Evolutionary conservation across 2,888 invertebrate genomes (phyloP), one percentile per base, ranked within the genome.

Genomic region (Dorcus parallelipipedus): DNA sequence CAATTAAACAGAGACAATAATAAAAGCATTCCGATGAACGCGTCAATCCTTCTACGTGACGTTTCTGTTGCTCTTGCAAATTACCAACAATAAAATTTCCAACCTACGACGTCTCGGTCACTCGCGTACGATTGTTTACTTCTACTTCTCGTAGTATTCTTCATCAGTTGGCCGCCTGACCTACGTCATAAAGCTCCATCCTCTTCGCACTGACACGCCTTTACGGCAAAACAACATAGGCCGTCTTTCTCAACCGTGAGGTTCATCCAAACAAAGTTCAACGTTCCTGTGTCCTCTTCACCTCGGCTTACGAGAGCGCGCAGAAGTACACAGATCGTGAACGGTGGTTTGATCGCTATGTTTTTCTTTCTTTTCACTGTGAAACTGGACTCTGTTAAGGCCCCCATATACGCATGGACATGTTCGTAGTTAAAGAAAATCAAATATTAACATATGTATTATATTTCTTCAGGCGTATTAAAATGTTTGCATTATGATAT

Each of bases 221-320:
- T 14, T 47, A 6, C 47, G 9, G 9, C 3, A 47, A 47, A 47
- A 26, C 41, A 26, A n/a, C 23, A 26, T n/a, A 10, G 17, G 5
- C 9, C 52, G 2, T 38, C 43, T 14, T 43, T 38, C 26, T 9
- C 41, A 17, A 26, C 20, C 9, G 38, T 20, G 52, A 52, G 33
- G 43, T 42, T 43, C 47, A 26, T 23, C 38, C 47, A 38, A 39
- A 38, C 45, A 52, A 55, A 55, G 54, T 55, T 55, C 54, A 55
- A 55, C 40, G 54, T 55, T 55, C 54, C 49, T 42, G 42, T 55
- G 54, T 55, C 54, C 54, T 55, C 54, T 55, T 55, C 54, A 55
- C 54, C 54, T 55, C 54, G 49, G 42, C 54, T 23, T 45, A 33
- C 26, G 26, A 33, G 26, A 33, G 26, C 26, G 26, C 26, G 26